These are phyloP conservation scores for Melikaiella ostensackeni DNA, from an alignment of 2,888 invertebrate species.

Conservation along the genomic window DNA sequence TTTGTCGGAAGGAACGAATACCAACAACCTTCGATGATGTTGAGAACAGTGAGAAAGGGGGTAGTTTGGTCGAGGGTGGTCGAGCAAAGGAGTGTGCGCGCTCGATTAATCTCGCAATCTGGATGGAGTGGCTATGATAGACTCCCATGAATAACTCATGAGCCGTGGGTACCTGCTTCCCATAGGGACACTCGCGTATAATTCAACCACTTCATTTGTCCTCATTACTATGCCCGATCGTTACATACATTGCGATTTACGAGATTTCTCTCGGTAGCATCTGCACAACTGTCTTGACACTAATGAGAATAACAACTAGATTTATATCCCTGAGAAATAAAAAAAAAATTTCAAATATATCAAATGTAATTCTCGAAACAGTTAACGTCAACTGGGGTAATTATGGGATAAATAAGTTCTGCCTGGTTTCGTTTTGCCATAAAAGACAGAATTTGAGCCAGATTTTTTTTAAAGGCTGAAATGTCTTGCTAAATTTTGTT, in stretches of 20 bases:
- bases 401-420: not conserved
- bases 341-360: not conserved
- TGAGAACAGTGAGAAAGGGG: conserved; percentile 10
- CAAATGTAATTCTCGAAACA: not conserved
- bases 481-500: no score
- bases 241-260: conserved; percentile 71
- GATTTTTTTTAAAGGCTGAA: no score
- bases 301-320: conserved; percentile 21
- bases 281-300: conserved; percentile 29
- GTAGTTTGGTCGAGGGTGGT: conserved; percentile 50
- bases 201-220: conserved; percentile 76
- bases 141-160: conserved; percentile 76
- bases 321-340: conserved; percentile 25
- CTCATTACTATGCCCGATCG: conserved; percentile 75
- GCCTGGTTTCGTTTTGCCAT: not conserved
- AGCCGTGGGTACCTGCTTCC: conserved; percentile 67
- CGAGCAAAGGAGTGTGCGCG: conserved; percentile 70
- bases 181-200: conserved; percentile 73
- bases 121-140: conserved; percentile 76
- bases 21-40: conserved; percentile 2
- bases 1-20: conserved; percentile 28
- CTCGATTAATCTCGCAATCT: conserved; percentile 76
- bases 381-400: not conserved
- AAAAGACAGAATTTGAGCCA: not conserved
- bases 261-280: conserved; percentile 42